Conservation (phyloP, 2,888 invertebrate species). For the Ormyrus thymus region DNA sequence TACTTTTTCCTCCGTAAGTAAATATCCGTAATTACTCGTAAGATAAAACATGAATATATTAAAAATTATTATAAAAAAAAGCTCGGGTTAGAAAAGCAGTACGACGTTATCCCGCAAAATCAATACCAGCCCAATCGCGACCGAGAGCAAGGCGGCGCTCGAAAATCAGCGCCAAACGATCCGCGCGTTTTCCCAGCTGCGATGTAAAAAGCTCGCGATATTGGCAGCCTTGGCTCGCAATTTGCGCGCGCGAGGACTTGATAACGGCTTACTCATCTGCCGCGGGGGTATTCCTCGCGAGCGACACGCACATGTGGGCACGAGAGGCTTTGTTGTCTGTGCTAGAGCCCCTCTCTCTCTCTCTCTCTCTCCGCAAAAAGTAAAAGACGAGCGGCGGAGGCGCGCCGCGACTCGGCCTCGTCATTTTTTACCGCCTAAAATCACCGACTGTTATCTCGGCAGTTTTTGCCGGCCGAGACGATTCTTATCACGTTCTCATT, state of each 20-base stretch:
- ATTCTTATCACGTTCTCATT: too few species aligned
- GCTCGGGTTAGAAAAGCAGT: too few species aligned
- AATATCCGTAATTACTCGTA: too few species aligned
- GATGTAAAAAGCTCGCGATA: background rate
- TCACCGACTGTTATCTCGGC: background rate
- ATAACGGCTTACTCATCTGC: constrained; percentile 43
- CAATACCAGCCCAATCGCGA: too few species aligned
- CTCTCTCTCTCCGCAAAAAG: constrained; percentile 11
- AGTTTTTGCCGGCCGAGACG: background rate
- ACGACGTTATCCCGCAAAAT: too few species aligned
- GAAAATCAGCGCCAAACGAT: background rate
- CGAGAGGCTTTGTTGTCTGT: too few species aligned
- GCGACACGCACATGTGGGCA: constrained; percentile 8
- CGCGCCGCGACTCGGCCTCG: constrained; percentile 18
- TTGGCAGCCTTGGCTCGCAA: constrained; percentile 1
- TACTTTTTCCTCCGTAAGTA: too few species aligned
- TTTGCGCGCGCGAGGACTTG: constrained; percentile 26
- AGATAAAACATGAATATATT: too few species aligned
- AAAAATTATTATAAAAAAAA: too few species aligned
- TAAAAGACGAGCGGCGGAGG: background rate
- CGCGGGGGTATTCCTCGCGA: constrained; percentile 1
- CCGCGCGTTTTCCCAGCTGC: background rate
- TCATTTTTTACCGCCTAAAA: constrained; percentile 18
- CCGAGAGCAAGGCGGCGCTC: too few species aligned
- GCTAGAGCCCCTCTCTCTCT: background rate